phyloP scores from a whole-genome alignment of 2,888 invertebrate genomes.

The Aleiodes alternator region DNA sequence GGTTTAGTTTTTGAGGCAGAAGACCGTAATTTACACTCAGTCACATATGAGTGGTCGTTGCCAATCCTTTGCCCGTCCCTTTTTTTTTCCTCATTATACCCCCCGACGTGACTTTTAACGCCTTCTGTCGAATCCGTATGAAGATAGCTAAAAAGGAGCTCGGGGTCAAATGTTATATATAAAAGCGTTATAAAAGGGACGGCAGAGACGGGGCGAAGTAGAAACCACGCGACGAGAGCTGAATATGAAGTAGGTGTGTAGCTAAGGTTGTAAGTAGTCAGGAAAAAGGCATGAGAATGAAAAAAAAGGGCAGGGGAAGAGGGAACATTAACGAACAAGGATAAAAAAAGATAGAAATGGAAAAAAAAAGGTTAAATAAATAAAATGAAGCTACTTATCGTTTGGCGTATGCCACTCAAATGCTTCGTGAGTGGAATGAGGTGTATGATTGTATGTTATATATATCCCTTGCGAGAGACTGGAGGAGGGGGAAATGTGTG shows the following conservation, averaged over 20 bases:
- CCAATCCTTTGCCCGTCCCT: slow-evolving; percentile 55
- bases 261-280: slow-evolving; percentile 39
- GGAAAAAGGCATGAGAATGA: slow-evolving; percentile 18
- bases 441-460: slow-evolving; percentile 21
- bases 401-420: slow-evolving; percentile 53
- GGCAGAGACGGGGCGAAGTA: not conserved
- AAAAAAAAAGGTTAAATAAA: slow-evolving; percentile 45
- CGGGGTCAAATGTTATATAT: slow-evolving; percentile 27
- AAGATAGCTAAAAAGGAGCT: slow-evolving; percentile 42
- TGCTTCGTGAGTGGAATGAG: slow-evolving; percentile 33
- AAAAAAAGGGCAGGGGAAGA: slow-evolving; percentile 5
- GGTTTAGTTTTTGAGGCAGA: slow-evolving; percentile 16
- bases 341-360: slow-evolving; percentile 48
- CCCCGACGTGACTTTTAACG: slow-evolving; percentile 61
- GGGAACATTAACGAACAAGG: slow-evolving; percentile 15
- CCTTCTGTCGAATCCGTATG: slow-evolving; percentile 45
- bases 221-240: slow-evolving; percentile 40
- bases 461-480: not conserved
- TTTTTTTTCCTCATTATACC: slow-evolving; percentile 53
- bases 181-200: not conserved
- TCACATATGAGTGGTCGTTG: slow-evolving; percentile 45
- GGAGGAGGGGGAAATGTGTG: slow-evolving; percentile 20
- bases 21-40: slow-evolving; percentile 45
- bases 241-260: slow-evolving; percentile 43
- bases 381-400: slow-evolving; percentile 55